Base-by-base conservation (phyloP, 2,888 invertebrate species). In the Adineta ricciae region DNA sequence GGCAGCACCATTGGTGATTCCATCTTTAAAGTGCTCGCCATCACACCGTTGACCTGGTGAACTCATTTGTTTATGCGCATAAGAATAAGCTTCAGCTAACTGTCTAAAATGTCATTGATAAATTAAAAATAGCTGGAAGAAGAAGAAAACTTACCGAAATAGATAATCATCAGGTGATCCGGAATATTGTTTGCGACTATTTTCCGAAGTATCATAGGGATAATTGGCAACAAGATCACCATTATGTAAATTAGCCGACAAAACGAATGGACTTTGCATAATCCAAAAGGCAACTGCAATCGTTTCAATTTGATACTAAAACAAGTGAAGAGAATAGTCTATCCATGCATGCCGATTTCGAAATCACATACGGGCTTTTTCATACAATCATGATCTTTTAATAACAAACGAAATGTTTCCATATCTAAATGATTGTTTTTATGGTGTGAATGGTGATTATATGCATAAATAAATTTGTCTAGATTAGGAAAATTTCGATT, bases 161-260 rank as follows among this genome's bases (percentile, higher is more conserved):
- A 50, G 93, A 92, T 32, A 11, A 90, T 96, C 95, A 90, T 96
- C 95, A 16, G 95, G 95, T 86, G 94, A 93, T 38, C 92, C 92
- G 4, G 95, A 92, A 89, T 95, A 95, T 89, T 94, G 93, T n/a
- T 92, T 92, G 21, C 87, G 86, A 1, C 93, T 91, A 88, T 93
- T 94, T 86, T 93, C 73, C 21, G 89, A 73, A 86, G 87, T 93
- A 88, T 95, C 95, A 89, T 94, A 94, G 0, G 98, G 97, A 91
- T 98, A 98, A 88, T 96, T 96, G 82, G 96, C 97, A 21, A 98
- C 97, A 86, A 97, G 92, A 1, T 96, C 95, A 83, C 98, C 97
- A 93, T 94, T 88, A 94, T 93, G 97, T 84, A 97, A 92, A 87
- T 96, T 96, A 83, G 96, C 97, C 1, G 96, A 96, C 52, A 97